phyloP scores from a whole-genome alignment of 2,113 vertebrate species.

The crab-eating macaque (Macaca fascicularis) region DNA sequence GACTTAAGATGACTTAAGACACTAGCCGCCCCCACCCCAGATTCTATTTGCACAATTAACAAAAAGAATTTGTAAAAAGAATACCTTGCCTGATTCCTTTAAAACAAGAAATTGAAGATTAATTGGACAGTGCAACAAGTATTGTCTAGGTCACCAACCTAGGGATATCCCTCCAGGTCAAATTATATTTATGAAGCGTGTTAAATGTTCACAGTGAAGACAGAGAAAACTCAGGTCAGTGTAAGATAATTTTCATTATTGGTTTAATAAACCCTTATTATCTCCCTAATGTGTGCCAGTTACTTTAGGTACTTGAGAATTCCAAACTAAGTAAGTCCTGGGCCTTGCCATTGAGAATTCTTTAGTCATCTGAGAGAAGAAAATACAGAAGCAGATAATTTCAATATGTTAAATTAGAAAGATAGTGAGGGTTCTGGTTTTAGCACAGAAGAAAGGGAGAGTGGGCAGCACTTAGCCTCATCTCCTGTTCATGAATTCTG shows the following conservation, averaged over 20 bases:
- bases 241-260: constrained; percentile 6
- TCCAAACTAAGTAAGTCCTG: not conserved
- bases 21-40: not conserved
- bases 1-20: not conserved
- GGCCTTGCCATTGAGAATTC: not conserved
- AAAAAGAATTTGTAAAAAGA: not conserved
- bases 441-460: not conserved
- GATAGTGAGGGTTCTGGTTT: not conserved
- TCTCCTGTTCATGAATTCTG: not conserved
- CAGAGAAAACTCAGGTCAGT: not conserved
- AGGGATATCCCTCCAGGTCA: not conserved
- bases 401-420: not conserved
- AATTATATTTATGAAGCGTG: not conserved
- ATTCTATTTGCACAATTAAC: not conserved
- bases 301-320: not conserved
- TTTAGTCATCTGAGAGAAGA: not conserved
- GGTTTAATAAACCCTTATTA: not conserved
- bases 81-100: not conserved
- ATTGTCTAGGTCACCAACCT: not conserved
- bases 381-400: not conserved
- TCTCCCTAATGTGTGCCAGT: not conserved
- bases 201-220: not conserved
- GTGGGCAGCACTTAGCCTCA: not conserved
- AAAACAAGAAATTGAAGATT: not conserved
- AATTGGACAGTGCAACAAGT: not conserved